phyloP scores from a whole-genome alignment of 2,113 vertebrate species.

The Leucoraja erinaceus region DNA sequence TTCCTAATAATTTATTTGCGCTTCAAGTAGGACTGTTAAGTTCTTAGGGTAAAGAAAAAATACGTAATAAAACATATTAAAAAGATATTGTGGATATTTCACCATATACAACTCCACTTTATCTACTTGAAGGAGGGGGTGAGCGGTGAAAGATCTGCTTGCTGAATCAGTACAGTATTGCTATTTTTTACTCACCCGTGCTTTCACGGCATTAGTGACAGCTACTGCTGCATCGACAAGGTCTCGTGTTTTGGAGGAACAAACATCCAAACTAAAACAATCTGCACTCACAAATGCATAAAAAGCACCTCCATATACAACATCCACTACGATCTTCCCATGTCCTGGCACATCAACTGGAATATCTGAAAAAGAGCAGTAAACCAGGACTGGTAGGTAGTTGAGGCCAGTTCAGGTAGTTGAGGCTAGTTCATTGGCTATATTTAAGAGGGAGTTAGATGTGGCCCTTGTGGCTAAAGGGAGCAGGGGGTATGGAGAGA shows the following conservation, averaged over 20 bases:
- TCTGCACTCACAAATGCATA: constrained; percentile 77
- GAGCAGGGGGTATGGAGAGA: too few relatives aligned
- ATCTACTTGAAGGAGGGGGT: too few relatives aligned
- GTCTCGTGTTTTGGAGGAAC: constrained; percentile 67
- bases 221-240: constrained; percentile 69
- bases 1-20: neutral
- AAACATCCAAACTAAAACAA: constrained; percentile 72
- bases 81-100: neutral
- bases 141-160: neutral
- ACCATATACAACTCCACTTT: neutral
- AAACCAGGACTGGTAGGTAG: neutral
- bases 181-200: constrained; percentile 60
- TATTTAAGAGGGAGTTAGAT: too few relatives aligned
- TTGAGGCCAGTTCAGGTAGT: too few relatives aligned
- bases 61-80: neutral
- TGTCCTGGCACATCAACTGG: constrained; percentile 61
- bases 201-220: constrained; percentile 72
- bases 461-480: too few relatives aligned
- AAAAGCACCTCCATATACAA: constrained; percentile 83
- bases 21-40: neutral
- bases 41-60: neutral
- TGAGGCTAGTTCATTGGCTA: too few relatives aligned
- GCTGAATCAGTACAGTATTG: neutral
- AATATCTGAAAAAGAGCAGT: constrained; percentile 59
- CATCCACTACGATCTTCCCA: constrained; percentile 70